Evolutionary conservation across 2,113 vertebrate genomes (phyloP), one percentile per base, ranked within the genome.

Genomic region (Cygnus atratus): DNA sequence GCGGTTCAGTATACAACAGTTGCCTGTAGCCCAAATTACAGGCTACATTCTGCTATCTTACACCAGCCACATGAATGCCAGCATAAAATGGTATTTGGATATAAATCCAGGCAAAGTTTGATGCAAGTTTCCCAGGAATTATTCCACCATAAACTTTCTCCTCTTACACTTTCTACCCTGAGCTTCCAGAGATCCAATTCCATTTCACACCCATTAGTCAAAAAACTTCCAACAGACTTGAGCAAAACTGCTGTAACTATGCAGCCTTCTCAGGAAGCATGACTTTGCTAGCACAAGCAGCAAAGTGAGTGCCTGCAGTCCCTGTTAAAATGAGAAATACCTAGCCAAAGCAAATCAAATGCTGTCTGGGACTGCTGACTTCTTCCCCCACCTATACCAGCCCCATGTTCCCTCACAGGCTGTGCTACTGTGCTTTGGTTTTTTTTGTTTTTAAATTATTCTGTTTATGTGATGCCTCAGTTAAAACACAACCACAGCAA

Each of bases 181-280:
- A 52, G 62, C 39, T 63, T 82, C 80, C 39, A 90, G 85, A 92
- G 65, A 78, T 71, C n/a, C 68, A 88, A 81, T 81, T 93, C 91
- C 29, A 82, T 65, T 91, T 89, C 77, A 68, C 84, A 95, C 46
- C 87, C 11, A 0, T 62, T 44, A 85, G 79, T 39, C 28, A 84
- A 83, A 84, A 75, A 22, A 48, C 7, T 71, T 86, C 80, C 74
- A 41, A 67, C n/a, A 72, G 87, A 78, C 39, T 84, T 35, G 48
- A 92, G 48, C 48, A 75, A 61, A 95, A 25, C 61, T 41, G 9
- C 76, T 78, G 46, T 55, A 92, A 92, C 92, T 80, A 87, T 84
- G 73, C 43, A 67, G 83, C 66, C 41, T 63, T n/a, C 76, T 81
- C 76, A 31, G 80, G 46, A 84, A 92, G 83, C 72, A 48, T 3